Percentiles rank a stretch among this genome's conserved stretches.
Evolutionary conservation across 1,140 invertebrate genomes (phyloP).

Genomic region (Lepidotrigona ventralis): DNA sequence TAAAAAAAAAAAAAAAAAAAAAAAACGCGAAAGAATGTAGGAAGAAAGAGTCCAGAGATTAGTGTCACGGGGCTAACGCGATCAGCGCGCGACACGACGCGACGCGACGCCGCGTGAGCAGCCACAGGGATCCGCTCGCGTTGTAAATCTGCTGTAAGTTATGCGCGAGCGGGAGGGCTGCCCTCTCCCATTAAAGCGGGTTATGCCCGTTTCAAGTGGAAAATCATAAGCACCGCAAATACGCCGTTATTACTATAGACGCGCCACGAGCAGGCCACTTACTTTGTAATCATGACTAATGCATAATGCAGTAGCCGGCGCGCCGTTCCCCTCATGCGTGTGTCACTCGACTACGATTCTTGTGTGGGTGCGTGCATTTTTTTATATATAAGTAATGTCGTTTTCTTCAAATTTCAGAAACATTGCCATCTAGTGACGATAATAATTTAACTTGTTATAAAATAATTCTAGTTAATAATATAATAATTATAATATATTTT

Average conservation of each 20-base stretch:
- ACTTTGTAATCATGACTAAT: slow-evolving; percentile 76
- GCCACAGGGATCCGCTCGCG: slow-evolving; percentile 21
- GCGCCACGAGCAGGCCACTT: slow-evolving; percentile 70
- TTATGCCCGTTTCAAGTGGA: slow-evolving; percentile 75
- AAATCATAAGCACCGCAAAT: slow-evolving; percentile 74
- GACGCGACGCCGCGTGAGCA: slow-evolving; percentile 25
- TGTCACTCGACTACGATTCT: background rate
- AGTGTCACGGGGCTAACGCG: slow-evolving; percentile 60
- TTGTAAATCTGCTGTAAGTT: slow-evolving; percentile 68
- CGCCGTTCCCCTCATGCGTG: slow-evolving; percentile 27
- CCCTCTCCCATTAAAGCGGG: slow-evolving; percentile 69
- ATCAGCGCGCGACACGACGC: slow-evolving; percentile 43
- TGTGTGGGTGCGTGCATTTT: slow-evolving; percentile 18
- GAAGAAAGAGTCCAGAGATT: slow-evolving; percentile 35
- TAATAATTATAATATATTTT: too few species aligned
- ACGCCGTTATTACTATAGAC: slow-evolving; percentile 72
- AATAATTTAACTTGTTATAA: too few species aligned
- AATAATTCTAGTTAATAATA: too few species aligned
- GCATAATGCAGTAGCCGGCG: slow-evolving; percentile 70
- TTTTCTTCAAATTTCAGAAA: too few species aligned
- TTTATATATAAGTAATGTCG: too few species aligned
- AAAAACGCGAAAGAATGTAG: slow-evolving; percentile 18
- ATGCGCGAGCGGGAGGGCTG: slow-evolving; percentile 62
- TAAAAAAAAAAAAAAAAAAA: too few species aligned
- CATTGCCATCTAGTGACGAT: too few species aligned